Evolutionary conservation across 2,113 vertebrate species (phyloP).

Genomic region (Neolamprologus hecqui): DNA sequence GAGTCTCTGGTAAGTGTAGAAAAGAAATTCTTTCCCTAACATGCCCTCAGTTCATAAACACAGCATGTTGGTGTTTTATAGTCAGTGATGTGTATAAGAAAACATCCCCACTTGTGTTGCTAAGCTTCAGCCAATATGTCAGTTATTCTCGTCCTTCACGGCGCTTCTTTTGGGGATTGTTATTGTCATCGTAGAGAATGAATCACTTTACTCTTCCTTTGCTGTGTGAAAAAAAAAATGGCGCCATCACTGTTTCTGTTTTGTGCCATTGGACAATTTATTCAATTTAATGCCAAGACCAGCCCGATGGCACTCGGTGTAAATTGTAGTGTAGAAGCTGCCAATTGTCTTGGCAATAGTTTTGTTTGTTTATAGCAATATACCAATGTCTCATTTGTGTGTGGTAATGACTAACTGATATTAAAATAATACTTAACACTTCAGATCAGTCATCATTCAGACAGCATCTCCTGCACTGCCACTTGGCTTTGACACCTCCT

Average conservation of each 20-base stretch:
- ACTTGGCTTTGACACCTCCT: not conserved
- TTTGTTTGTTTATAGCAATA: conserved; percentile 28
- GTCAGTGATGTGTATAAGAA: not conserved
- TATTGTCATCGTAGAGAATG: not conserved
- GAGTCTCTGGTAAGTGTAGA: conserved; percentile 52
- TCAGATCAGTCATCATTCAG: not conserved
- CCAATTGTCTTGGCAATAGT: conserved; percentile 24
- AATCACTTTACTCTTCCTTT: not conserved
- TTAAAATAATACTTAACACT: not conserved
- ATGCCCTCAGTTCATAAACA: not conserved
- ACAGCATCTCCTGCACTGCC: not conserved
- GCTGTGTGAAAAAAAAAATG: not conserved
- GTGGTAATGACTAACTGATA: not conserved
- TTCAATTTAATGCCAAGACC: not conserved
- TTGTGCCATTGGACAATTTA: not conserved
- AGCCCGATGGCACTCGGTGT: not conserved
- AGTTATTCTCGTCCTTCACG: not conserved
- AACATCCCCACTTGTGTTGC: not conserved
- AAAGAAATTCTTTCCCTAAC: not conserved
- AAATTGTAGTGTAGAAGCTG: not conserved
- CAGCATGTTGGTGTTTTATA: not conserved
- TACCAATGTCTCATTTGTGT: not conserved
- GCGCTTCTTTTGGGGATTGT: not conserved
- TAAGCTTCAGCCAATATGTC: not conserved
- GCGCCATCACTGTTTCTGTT: not conserved